Conservation (phyloP, 2,888 invertebrate species). For the Trachelus troglodyta region DNA sequence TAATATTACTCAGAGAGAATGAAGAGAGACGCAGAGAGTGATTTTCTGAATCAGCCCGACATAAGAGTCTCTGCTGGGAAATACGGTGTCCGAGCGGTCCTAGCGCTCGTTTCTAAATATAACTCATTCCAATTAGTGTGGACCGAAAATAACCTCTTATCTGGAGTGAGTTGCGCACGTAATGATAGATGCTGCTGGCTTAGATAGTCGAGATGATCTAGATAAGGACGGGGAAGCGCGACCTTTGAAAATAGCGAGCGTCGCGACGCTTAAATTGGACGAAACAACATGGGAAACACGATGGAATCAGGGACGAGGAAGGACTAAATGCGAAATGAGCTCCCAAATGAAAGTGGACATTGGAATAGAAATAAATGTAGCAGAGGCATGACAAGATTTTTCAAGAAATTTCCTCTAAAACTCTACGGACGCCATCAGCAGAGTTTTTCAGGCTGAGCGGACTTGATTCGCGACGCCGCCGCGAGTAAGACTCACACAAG, state of each 20-base stretch:
- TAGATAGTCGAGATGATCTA: no score
- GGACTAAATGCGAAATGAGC: neutral
- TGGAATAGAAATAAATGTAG: no score
- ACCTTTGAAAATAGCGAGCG: conserved; percentile 5
- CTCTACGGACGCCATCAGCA: no score
- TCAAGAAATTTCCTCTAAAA: no score
- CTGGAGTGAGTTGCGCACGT: conserved; percentile 1
- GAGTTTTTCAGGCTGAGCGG: no score
- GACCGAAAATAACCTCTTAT: conserved; percentile 7
- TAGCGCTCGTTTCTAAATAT: conserved; percentile 3
- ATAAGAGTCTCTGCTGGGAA: neutral
- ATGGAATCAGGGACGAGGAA: neutral
- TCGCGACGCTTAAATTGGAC: neutral
- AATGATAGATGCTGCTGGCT: neutral
- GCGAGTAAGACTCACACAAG: conserved; percentile 8
- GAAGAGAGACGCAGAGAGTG: neutral
- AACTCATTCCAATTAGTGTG: conserved; percentile 9
- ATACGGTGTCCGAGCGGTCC: neutral
- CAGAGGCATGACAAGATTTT: no score
- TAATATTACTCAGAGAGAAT: neutral
- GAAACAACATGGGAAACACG: no score
- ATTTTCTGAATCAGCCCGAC: no score
- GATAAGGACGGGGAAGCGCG: neutral
- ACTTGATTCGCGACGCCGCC: neutral
- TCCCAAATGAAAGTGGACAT: neutral